These are phyloP conservation scores for Sesia bembeciformis DNA, from an alignment of 2,888 invertebrate genomes.

Conservation along the genomic window DNA sequence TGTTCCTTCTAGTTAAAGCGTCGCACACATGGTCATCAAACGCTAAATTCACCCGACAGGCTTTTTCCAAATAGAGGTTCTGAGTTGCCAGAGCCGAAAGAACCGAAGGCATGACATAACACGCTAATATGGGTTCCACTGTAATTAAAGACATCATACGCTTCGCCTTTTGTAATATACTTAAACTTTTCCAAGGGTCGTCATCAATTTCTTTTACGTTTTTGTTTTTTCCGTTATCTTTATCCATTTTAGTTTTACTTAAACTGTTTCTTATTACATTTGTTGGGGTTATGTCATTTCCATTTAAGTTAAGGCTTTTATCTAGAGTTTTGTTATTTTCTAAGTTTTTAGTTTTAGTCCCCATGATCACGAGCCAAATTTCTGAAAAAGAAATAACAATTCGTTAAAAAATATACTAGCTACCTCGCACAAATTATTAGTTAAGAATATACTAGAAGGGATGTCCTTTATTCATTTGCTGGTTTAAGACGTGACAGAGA, in stretches of 20 bases:
- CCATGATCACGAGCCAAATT: constrained; percentile 28
- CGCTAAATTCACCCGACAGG: constrained; percentile 86
- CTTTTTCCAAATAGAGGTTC: constrained; percentile 89
- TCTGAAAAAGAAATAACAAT: constrained; percentile 34
- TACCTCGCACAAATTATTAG: too few relatives aligned
- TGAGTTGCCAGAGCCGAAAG: constrained; percentile 85
- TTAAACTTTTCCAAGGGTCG: constrained; percentile 63
- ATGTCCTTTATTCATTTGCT: too few relatives aligned
- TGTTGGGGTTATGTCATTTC: constrained; percentile 34
- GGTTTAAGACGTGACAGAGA: too few relatives aligned
- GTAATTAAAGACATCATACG: constrained; percentile 79
- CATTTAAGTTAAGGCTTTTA: constrained; percentile 33
- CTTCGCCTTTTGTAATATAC: constrained; percentile 69
- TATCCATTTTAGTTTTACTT: constrained; percentile 19
- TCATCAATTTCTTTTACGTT: constrained; percentile 14
- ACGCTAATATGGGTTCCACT: constrained; percentile 84
- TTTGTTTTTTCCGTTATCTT: constrained; percentile 8
- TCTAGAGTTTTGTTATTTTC: constrained; percentile 34
- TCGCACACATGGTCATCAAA: constrained; percentile 84
- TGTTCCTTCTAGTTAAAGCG: constrained; percentile 83
- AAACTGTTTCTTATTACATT: constrained; percentile 17
- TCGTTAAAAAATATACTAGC: constrained; percentile 3
- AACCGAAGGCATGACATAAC: constrained; percentile 79
- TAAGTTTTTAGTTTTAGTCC: constrained; percentile 36
- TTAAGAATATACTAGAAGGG: too few relatives aligned